Evolutionary conservation across 2,113 vertebrate species (phyloP), one percentile per base, ranked within the genome.

Genomic region (Xerus inauris): DNA sequence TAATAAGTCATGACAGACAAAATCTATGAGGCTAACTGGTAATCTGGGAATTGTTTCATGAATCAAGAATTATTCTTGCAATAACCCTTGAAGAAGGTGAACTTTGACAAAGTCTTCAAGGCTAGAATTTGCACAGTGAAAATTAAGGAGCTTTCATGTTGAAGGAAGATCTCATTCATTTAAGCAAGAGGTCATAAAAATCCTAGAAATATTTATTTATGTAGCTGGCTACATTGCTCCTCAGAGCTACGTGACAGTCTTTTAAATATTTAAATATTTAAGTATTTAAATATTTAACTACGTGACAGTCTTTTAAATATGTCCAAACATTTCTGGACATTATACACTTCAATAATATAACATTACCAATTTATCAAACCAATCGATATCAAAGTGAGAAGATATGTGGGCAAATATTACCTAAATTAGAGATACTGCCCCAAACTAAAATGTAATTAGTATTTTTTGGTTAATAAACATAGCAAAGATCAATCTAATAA

Each of bases 21-120:
- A 71, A 49, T n/a, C 57, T 85, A 14, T 72, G 38, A 86, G 26
- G 73, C 22, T 77, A 89, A 76, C 49, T 81, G 30, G 35, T 54
- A 75, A 91, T 22, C 12, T 30, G 22, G 65, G 67, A 85, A 81
- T 3, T 81, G 9, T 28, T 92, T 82, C 88, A 94, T 24, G 42
- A 91, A 3, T 57, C 49, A 93, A 1, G 59, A 96, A 42, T 93
- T 89, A 45, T 45, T 90, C 32, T 89, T 54, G 24, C n/a, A 94
- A 69, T 22, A 35, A 89, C 22, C 11, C 49, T 42, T 57, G 2
- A 65, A 93, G 32, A 91, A 69, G 51, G 14, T 80, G 54, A 91
- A 84, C 17, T 67, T 42, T 73, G 32, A 87, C 26, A 62, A 83
- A 84, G 26, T 88, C 38, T 49, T 94, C 64, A 95, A 87, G 69